Percentiles rank a stretch among this genome's conserved stretches.
Evolutionary conservation across 2,888 invertebrate species (phyloP).

Genomic region (Scrobipalpa atriplicella): DNA sequence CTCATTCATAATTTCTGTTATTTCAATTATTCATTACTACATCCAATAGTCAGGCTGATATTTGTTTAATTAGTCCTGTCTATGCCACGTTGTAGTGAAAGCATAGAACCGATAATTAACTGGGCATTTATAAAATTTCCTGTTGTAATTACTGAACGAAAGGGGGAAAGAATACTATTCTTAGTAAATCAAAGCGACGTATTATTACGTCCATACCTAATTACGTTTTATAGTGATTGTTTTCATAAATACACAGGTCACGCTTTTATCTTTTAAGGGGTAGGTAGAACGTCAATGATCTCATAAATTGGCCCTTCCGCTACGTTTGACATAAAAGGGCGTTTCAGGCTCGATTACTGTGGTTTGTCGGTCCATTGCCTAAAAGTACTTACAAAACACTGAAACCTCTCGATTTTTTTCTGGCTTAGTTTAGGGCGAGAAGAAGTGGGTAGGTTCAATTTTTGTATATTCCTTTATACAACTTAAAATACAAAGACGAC

Average conservation of each 20-base stretch:
- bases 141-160: not conserved
- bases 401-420: too few relatives aligned
- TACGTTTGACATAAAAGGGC: too few relatives aligned
- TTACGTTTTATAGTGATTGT: not conserved
- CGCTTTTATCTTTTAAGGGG: too few relatives aligned
- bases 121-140: conserved; percentile 6
- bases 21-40: not conserved
- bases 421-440: too few relatives aligned
- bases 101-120: conserved; percentile 12
- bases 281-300: too few relatives aligned
- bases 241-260: not conserved
- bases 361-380: too few relatives aligned
- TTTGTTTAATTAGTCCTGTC: not conserved
- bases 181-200: conserved; percentile 6
- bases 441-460: too few relatives aligned
- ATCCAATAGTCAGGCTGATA: not conserved
- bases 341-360: too few relatives aligned
- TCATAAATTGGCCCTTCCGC: too few relatives aligned
- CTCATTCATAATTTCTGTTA: not conserved
- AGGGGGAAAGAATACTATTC: conserved; percentile 16
- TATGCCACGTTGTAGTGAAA: not conserved
- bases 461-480: too few relatives aligned
- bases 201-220: not conserved
- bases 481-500: too few relatives aligned
- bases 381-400: too few relatives aligned